These are phyloP conservation scores for Tauraco hartlaubi DNA, from an alignment of 2,797 vertebrate genomes.

Conservation along the genomic window DNA sequence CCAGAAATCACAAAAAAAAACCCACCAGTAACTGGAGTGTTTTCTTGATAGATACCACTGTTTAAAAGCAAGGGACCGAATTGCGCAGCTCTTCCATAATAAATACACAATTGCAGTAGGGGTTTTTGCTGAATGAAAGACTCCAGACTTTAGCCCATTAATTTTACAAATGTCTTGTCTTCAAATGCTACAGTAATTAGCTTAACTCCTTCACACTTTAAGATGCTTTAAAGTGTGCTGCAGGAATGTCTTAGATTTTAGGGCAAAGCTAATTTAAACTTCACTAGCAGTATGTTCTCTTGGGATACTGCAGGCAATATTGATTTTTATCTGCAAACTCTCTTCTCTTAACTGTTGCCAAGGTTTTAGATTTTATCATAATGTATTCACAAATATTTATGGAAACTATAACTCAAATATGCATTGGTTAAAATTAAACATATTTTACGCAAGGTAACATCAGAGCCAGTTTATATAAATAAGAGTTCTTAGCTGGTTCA, in stretches of 20 bases:
- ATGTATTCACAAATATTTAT: conserved; percentile 74
- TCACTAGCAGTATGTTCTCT: conserved; percentile 64
- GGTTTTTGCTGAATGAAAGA: conserved; percentile 55
- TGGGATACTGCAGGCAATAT: conserved; percentile 74
- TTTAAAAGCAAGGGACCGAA: not conserved
- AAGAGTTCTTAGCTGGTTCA: conserved; percentile 15
- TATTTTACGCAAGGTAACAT: conserved; percentile 43
- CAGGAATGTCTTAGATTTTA: conserved; percentile 73
- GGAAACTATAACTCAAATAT: conserved; percentile 62
- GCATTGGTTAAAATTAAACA: conserved; percentile 53
- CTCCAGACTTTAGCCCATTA: conserved; percentile 37
- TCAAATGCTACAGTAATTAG: conserved; percentile 71
- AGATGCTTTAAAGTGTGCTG: conserved; percentile 68
- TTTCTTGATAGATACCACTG: not conserved
- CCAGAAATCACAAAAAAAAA: not conserved
- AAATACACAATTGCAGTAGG: not conserved
- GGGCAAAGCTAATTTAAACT: conserved; percentile 75
- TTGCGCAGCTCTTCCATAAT: not conserved
- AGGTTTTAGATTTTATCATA: conserved; percentile 72
- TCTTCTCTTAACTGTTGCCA: conserved; percentile 69
- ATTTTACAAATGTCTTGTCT: conserved; percentile 70
- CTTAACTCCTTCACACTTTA: conserved; percentile 72
- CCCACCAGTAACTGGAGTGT: not conserved
- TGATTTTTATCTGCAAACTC: conserved; percentile 72
- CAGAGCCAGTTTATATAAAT: conserved; percentile 16